Evolutionary conservation across 2,797 vertebrate genomes (phyloP), one percentile per base, ranked within the genome.

Genomic region (Kryptolebias ocellatus): DNA sequence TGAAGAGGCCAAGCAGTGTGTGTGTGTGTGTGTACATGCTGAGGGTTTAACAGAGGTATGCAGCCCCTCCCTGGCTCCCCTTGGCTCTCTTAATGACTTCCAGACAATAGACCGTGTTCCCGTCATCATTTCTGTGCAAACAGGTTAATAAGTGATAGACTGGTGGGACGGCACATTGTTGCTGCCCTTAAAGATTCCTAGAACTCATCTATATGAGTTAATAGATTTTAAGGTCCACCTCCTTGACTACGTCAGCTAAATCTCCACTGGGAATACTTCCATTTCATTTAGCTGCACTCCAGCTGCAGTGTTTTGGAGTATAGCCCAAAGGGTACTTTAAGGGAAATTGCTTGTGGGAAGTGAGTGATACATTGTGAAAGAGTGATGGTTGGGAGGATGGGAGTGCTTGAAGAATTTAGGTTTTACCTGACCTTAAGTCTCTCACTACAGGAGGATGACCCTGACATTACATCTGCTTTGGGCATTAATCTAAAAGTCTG

Each of bases 31-130:
- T 63, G 24, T 50, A 34, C 74, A 67, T 85, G 72, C 73, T 76
- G 76, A 85, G 88, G 90, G 84, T 86, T 84, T 84, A 87, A 75
- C 84, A 79, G 84, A 92, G 86, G 90, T 90, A 93, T 94, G 88
- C 50, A 29, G 74, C 88, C 89, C 83, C 92, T 92, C 90, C 93
- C 89, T 84, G 85, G 82, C 89, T 91, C 83, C 90, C 90, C 88
- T 81, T 83, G 86, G 87, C 75, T 92, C 83, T 81, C 83, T 88
- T 93, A 93, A 94, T 94, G 90, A 94, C 89, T 93, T 93, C 92
- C 92, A 94, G 92, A 93, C 91, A 93, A 93, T 90, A 84, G 87
- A 20, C 82, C 37, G 64, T 82, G 85, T 90, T 91, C 82, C 82
- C 73, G 83, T 92, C 91, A 92, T 91, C 89, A 90, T 93, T 84